Evolutionary conservation across 2,888 invertebrate species (phyloP), one percentile per base, ranked within the genome.

Genomic region (Bursaphelenchus okinawaensis): DNA sequence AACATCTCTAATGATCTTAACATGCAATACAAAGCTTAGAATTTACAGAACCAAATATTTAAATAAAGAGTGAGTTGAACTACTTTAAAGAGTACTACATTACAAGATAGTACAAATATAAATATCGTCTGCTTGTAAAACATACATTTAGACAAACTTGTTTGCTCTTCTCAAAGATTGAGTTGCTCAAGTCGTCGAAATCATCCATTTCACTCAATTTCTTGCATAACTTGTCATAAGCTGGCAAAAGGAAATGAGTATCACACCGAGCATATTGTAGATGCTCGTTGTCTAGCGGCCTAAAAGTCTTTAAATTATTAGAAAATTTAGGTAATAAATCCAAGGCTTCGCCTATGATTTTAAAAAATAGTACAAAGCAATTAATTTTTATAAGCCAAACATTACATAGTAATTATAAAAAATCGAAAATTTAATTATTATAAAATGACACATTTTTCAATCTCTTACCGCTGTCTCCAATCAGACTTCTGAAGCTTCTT

Each of bases 401-500:
- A n/a, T n/a, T n/a, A n/a, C n/a, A n/a, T n/a, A n/a, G n/a, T n/a
- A n/a, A n/a, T n/a, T n/a, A n/a, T n/a, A n/a, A n/a, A n/a, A 16
- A 31, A 8, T 19, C 55, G n/a, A 7, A 28, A 57, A 59, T 8
- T 8, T 31, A 50, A 1, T 50, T 6, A 62, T 19, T 7, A 20
- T 31, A 54, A 28, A 22, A 64, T 40, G 66, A 80, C 88, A n/a
- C n/a, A n/a, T n/a, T n/a, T n/a, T n/a, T n/a, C n/a, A n/a, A n/a
- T n/a, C n/a, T n/a, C 40, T 40, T 40, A 40, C 40, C 90, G 87
- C 66, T 92, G 90, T 70, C 94, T 88, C 94, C 94, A 95, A 84
- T 95, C 94, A 0, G 95, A 93, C 65, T 93, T 84, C 83, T 95
- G 96, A 83, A 90, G 92, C 68, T 90, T 89, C 84, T 98, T 98